Evolutionary conservation across 2,888 invertebrate genomes (phyloP), one percentile per base, ranked within the genome.

Genomic region (Apodemia zela): DNA sequence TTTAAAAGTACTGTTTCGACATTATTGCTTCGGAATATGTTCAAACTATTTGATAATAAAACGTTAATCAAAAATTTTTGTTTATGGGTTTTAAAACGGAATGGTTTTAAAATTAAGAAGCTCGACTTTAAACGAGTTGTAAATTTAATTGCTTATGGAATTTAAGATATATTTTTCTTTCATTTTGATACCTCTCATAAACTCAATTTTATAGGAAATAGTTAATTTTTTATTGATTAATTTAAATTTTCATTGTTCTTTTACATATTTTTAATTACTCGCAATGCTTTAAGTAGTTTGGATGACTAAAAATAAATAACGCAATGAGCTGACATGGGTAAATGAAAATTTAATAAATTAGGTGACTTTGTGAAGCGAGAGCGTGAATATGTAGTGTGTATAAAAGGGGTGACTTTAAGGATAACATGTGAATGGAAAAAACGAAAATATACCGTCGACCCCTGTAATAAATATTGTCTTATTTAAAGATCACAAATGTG

Each of bases 1-100:
- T 25, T 54, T 54, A 21, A 49, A 74, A 75, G 76, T 74, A 69
- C 69, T 72, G 74, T 74, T 77, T 73, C 33, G 38, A 59, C 25
- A 59, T 35, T 58, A 58, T 58, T 18, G 18, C 59, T 35, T 59
- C 33, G 13, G 54, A 54, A 54, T 54, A 54, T 54, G 54, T 25
- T 21, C 13, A 21, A 54, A 54, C 25, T 54, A 54, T 54, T 54
- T 54, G 13, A 54, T 25, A 54, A 54, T 54, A 54, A 54, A 54
- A 54, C 54, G 54, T 54, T 54, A 54, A 54, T 54, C 54, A 54
- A 54, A n/a, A 6, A 21, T 25, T 54, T 54, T 54, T 54, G 54
- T 54, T 54, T 54, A 54, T 54, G 54, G 21, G 21, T 54, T 54
- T 54, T 54, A 54, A 54, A 54, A 54, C 11, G 54, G 13, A 42